phyloP scores from a whole-genome alignment of 2,797 vertebrate species.

The Choloepus didactylus region DNA sequence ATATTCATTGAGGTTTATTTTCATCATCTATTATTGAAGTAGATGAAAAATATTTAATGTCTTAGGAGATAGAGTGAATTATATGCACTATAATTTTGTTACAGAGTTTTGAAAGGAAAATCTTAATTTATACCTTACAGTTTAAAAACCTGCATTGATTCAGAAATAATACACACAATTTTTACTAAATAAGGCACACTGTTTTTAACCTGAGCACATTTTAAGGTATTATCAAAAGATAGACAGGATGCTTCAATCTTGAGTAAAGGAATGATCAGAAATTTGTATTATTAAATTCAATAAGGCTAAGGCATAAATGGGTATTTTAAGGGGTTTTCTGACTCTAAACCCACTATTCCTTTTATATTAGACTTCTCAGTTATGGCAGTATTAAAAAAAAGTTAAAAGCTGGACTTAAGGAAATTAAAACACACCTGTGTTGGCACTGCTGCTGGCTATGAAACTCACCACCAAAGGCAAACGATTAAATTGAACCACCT shows the following conservation, averaged over 20 bases:
- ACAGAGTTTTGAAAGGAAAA: slow-evolving; percentile 8
- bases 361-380: not conserved
- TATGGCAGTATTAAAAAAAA: not conserved
- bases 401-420: not conserved
- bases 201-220: not conserved
- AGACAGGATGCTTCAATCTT: not conserved
- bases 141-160: not conserved
- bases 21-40: not conserved
- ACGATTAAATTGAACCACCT: slow-evolving; percentile 97
- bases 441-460: slow-evolving; percentile 96
- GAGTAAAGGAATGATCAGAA: slow-evolving; percentile 29
- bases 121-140: not conserved
- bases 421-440: slow-evolving; percentile 91
- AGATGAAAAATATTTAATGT: not conserved
- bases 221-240: slow-evolving; percentile 6
- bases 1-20: slow-evolving; percentile 2
- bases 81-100: not conserved
- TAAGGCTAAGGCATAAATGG: slow-evolving; percentile 16
- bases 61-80: slow-evolving; percentile 1
- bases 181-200: slow-evolving; percentile 4
- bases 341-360: not conserved
- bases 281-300: slow-evolving; percentile 3
- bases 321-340: not conserved
- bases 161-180: not conserved
- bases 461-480: slow-evolving; percentile 98